Evolutionary conservation across 1,140 invertebrate species (phyloP), one percentile per base, ranked within the genome.

Genomic region (Pseudobourletiella spinata): DNA sequence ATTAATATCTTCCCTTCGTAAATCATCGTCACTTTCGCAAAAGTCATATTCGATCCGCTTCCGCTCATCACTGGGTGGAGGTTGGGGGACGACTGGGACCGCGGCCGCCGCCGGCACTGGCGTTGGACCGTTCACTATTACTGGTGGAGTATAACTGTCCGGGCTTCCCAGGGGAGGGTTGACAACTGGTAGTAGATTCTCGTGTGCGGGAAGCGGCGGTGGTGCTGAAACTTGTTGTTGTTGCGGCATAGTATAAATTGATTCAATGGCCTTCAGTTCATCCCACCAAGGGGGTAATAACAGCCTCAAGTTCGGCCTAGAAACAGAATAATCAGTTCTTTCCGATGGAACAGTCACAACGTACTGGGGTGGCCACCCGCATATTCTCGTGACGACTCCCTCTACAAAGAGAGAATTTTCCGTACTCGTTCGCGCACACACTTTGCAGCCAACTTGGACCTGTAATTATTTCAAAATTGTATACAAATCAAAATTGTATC

Each of bases 261-360:
- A 64, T 78, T 78, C 46, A 80, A 76, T 74, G 88, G 68, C 87
- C 71, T 91, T 89, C 44, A 96, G 76, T 75, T 98, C 94, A 71
- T 97, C 93, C 77, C 84, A 89, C 94, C 94, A 98, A 0, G 94
- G 94, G 15, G 93, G 91, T 72, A 88, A 82, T 57, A 96, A 75
- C 1, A 96, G 81, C n/a, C 94, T 81, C 35, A 97, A 75, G 74
- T 94, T 90, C 1, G 93, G 89, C 29, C 94, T 79, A 70, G 87
- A 87, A 52, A 92, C 85, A 65, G 83, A 79, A 61, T 76, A 75
- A 68, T 76, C 76, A 68, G 76, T 72, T 22, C 73, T 73, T 20
- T 77, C 76, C 55, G 75, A 76, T 3, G 77, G 77, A 63, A 89
- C 80, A 74, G 84, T 83, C 24, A 95, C 88, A 59, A 84, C 78